Percentiles rank a stretch among this genome's conserved stretches.
Evolutionary conservation across 1,140 invertebrate species (phyloP).

Genomic region (Drosophila lowei): DNA sequence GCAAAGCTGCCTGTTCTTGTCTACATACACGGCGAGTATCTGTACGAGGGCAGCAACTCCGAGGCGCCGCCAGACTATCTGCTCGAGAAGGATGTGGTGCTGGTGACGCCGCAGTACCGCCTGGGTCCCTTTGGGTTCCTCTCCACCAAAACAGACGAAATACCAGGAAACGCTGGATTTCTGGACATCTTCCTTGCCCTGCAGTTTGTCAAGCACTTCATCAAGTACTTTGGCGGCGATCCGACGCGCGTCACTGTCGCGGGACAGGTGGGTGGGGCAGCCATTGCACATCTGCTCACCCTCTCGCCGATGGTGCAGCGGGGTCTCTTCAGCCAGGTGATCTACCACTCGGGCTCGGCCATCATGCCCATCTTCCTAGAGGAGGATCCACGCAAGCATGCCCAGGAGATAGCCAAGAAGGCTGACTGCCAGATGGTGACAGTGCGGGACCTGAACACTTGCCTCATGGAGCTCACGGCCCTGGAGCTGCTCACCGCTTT

Average conservation of each 20-base stretch:
- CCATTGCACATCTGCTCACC: constrained; percentile 83
- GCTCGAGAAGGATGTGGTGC: constrained; percentile 89
- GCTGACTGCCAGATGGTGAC: constrained; percentile 72
- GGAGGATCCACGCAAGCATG: constrained; percentile 73
- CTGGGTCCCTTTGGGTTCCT: constrained; percentile 86
- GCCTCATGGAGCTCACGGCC: constrained; percentile 70
- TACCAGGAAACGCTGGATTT: constrained; percentile 88
- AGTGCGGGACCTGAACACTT: constrained; percentile 71
- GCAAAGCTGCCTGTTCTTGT: constrained; percentile 68
- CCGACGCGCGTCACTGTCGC: constrained; percentile 85
- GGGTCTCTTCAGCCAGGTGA: constrained; percentile 75
- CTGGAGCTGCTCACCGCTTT: constrained; percentile 74
- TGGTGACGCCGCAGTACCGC: constrained; percentile 92
- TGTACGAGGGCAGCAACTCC: constrained; percentile 83
- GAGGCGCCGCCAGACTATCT: constrained; percentile 89
- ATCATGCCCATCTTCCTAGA: constrained; percentile 80
- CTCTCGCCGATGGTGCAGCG: constrained; percentile 82
- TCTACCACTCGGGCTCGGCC: constrained; percentile 79
- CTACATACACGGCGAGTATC: constrained; percentile 82
- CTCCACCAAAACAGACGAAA: constrained; percentile 84
- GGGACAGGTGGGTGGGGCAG: constrained; percentile 86
- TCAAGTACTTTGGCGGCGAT: constrained; percentile 87
- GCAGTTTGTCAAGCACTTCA: constrained; percentile 87
- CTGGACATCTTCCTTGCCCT: constrained; percentile 87
- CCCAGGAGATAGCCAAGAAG: constrained; percentile 74